These are phyloP conservation scores for Semnornis frantzii DNA, from an alignment of 2,113 vertebrate genomes.

Conservation along the genomic window DNA sequence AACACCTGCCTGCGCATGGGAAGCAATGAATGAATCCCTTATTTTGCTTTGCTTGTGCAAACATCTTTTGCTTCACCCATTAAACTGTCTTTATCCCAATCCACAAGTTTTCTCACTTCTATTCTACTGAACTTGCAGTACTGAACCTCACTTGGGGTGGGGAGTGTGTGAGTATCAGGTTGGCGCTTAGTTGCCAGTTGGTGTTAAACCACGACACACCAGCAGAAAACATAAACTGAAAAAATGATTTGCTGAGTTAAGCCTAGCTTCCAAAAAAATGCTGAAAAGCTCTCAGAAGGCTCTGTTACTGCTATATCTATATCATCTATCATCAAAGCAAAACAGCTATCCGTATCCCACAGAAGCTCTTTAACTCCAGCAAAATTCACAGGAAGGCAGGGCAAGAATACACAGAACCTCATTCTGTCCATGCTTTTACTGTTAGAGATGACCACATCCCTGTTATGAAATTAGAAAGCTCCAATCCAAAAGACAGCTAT, in stretches of 20 bases:
- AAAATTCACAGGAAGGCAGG: background rate
- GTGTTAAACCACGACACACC: background rate
- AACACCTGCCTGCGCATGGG: background rate
- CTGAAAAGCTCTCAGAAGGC: background rate
- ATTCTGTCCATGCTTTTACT: background rate
- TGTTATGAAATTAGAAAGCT: slow-evolving; percentile 35
- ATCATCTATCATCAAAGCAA: background rate
- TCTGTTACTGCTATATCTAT: background rate
- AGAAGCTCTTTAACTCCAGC: background rate
- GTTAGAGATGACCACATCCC: background rate
- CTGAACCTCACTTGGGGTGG: too few species aligned
- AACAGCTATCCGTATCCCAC: background rate
- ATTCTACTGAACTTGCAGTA: background rate
- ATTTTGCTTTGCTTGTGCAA: background rate
- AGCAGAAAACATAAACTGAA: background rate
- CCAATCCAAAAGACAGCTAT: slow-evolving; percentile 75
- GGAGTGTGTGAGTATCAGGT: background rate
- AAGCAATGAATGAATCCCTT: background rate
- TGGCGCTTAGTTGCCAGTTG: background rate
- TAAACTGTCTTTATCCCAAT: background rate
- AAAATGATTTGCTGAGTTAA: background rate
- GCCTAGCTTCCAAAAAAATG: background rate
- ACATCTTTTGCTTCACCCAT: background rate
- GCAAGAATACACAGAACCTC: background rate
- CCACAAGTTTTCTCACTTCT: background rate